Conservation (phyloP, 2,888 invertebrate species). For the Cantharis rufa region DNA sequence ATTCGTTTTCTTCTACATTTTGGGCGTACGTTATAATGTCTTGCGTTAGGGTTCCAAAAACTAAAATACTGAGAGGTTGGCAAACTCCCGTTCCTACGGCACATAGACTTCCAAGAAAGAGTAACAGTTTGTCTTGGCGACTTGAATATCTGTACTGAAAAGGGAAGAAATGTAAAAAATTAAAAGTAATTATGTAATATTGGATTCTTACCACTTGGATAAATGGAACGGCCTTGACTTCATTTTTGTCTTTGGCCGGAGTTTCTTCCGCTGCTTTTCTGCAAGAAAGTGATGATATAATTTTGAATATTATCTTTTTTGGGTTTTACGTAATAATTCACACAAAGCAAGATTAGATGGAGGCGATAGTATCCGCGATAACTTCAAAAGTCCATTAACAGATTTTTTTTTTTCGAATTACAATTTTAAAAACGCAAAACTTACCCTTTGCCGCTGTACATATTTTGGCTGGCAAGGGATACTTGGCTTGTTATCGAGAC, state of each 20-base stretch:
- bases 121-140: slow-evolving; percentile 60
- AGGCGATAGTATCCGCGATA: not conserved
- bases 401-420: not conserved
- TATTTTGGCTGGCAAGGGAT: not conserved
- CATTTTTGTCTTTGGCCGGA: not conserved
- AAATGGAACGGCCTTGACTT: not conserved
- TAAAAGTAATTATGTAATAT: not conserved
- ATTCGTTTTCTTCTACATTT: slow-evolving; percentile 39
- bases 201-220: slow-evolving; percentile 6
- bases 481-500: not conserved
- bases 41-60: slow-evolving; percentile 68
- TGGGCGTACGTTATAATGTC: slow-evolving; percentile 59
- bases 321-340: not conserved
- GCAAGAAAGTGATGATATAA: not conserved
- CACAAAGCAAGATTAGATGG: not conserved
- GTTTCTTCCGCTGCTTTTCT: not conserved
- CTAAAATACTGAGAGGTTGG: slow-evolving; percentile 69
- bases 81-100: slow-evolving; percentile 65
- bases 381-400: not conserved
- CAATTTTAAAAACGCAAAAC: not conserved
- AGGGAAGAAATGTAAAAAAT: too few species aligned
- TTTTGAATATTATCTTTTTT: not conserved
- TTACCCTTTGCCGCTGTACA: not conserved
- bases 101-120: slow-evolving; percentile 62
- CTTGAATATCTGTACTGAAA: slow-evolving; percentile 71